These are phyloP conservation scores for Grammomys surdaster DNA, from an alignment of 2,113 vertebrate species.

Conservation along the genomic window DNA sequence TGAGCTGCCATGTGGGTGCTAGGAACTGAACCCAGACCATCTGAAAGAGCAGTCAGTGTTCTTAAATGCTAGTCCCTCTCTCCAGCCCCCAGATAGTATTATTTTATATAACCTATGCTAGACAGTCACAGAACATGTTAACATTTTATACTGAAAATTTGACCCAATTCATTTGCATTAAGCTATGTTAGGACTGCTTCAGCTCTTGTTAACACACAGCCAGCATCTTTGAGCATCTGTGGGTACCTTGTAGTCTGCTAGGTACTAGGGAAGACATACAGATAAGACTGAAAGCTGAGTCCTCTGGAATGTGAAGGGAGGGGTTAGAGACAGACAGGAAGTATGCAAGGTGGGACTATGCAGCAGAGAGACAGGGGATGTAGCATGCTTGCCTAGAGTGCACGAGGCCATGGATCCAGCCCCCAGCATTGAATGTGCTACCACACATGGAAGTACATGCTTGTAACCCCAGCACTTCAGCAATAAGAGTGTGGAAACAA, in stretches of 20 bases:
- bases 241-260: not conserved
- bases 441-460: too few species aligned
- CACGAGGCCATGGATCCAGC: not conserved
- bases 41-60: too few species aligned
- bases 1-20: too few species aligned
- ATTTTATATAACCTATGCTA: not conserved
- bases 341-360: fast-evolving
- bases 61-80: too few species aligned
- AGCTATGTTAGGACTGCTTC: not conserved
- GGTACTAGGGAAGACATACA: not conserved
- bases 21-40: too few species aligned
- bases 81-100: too few species aligned
- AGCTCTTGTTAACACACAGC: not conserved
- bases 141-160: not conserved
- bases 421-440: not conserved
- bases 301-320: not conserved
- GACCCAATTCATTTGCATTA: not conserved
- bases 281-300: not conserved
- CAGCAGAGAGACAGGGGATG: too few species aligned
- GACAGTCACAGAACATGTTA: not conserved
- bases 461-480: not conserved
- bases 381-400: not conserved
- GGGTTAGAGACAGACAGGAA: not conserved
- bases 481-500: not conserved
- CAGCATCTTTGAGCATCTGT: not conserved